phyloP scores from a whole-genome alignment of 2,113 vertebrate species.

The Carlito syrichta region DNA sequence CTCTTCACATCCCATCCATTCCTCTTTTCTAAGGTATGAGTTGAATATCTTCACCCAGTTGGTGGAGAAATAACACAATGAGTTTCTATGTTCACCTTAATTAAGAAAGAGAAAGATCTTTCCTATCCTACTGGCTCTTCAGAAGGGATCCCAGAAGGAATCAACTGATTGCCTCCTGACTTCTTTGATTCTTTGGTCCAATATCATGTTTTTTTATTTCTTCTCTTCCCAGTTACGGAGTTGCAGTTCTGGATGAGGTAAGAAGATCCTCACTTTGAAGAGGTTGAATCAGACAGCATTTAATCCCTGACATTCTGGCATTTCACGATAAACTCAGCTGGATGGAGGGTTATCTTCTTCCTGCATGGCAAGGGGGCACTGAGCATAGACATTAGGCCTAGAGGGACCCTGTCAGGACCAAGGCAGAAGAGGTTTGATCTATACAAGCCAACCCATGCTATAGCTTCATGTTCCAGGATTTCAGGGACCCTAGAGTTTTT shows the following conservation, averaged over 20 bases:
- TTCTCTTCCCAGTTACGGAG: slow-evolving; percentile 79
- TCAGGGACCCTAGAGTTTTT: background rate
- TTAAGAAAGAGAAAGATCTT: background rate
- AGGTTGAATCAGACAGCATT: background rate
- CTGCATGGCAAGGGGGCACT: background rate
- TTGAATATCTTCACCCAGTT: background rate
- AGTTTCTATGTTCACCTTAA: background rate
- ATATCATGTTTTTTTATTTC: background rate
- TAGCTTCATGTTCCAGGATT: background rate
- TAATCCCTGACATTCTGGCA: background rate
- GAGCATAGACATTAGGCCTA: background rate
- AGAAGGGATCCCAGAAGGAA: background rate
- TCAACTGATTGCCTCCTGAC: background rate
- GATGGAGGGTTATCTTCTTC: background rate
- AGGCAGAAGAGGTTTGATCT: background rate
- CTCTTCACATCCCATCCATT: background rate
- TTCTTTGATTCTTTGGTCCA: background rate
- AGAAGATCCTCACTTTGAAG: background rate
- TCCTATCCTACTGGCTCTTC: background rate
- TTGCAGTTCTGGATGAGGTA: slow-evolving; percentile 84
- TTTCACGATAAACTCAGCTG: background rate
- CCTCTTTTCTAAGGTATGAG: background rate
- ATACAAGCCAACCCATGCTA: background rate
- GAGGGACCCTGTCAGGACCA: background rate
- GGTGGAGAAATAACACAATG: background rate